Conservation (phyloP, 1,140 invertebrate genomes). For the Bicyclus anynana region DNA sequence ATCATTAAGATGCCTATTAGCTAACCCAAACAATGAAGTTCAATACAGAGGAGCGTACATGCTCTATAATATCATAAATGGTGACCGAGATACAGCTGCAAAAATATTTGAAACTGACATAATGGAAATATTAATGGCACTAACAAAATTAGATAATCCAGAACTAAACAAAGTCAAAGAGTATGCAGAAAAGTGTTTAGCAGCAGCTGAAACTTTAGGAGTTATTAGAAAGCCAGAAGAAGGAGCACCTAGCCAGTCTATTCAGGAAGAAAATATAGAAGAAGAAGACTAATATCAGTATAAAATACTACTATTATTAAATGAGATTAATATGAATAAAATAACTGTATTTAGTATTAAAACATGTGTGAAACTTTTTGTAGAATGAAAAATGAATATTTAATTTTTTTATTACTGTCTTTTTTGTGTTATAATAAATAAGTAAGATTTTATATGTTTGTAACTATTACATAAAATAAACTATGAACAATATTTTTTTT, state of each 20-base stretch:
- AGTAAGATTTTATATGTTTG: neutral
- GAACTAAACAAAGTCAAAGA: conserved; percentile 80
- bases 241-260: conserved; percentile 32
- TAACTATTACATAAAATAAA: conserved; percentile 6
- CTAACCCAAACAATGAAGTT: conserved; percentile 87
- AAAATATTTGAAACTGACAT: conserved; percentile 91
- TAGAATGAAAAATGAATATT: too few species aligned
- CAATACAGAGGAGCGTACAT: conserved; percentile 92
- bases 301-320: neutral
- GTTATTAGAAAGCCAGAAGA: conserved; percentile 85
- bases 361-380: too few species aligned
- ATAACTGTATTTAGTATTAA: neutral
- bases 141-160: conserved; percentile 84
- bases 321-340: neutral
- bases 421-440: too few species aligned
- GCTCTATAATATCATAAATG: conserved; percentile 87
- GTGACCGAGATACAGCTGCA: conserved; percentile 86
- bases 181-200: conserved; percentile 84
- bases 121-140: conserved; percentile 93
- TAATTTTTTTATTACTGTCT: too few species aligned
- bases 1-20: conserved; percentile 85
- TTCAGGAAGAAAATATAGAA: conserved; percentile 34
- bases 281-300: conserved; percentile 18
- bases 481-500: too few species aligned
- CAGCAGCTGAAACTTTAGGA: conserved; percentile 86